Evolutionary conservation across 1,140 invertebrate genomes (phyloP).

Genomic region (Heliothis virescens): DNA sequence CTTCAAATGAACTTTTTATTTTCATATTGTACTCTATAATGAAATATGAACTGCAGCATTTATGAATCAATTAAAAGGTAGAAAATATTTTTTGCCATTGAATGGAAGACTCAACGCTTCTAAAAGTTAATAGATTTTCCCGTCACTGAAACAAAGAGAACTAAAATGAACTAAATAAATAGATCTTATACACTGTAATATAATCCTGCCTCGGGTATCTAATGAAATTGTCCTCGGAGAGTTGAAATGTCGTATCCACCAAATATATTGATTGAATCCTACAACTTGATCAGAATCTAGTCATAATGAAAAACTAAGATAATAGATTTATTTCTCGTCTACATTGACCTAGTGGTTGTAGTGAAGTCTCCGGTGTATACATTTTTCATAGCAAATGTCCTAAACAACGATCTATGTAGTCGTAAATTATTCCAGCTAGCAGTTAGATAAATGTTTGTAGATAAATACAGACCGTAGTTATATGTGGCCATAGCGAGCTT

Average conservation of each 20-base stretch:
- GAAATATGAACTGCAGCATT: too few relatives aligned
- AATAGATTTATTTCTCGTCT: not conserved
- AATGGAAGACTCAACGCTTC: not conserved
- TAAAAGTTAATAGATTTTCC: constrained; percentile 3
- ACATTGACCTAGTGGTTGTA: not conserved
- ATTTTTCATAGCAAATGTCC: constrained; percentile 27
- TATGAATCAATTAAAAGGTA: not conserved
- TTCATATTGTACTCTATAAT: too few relatives aligned
- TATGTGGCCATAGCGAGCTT: constrained; percentile 5
- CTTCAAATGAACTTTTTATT: too few relatives aligned
- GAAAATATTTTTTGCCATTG: not conserved
- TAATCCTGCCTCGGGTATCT: constrained; percentile 26
- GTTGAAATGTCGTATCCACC: constrained; percentile 36
- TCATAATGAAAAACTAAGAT: constrained; percentile 17
- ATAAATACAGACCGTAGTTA: not conserved
- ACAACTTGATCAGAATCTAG: constrained; percentile 11
- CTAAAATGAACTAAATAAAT: constrained; percentile 42
- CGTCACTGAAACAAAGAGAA: constrained; percentile 39
- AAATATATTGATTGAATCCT: constrained; percentile 35
- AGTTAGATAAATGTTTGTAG: constrained; percentile 16
- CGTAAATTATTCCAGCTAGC: constrained; percentile 27
- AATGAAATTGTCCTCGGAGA: constrained; percentile 38
- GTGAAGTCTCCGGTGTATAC: not conserved
- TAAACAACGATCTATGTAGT: not conserved
- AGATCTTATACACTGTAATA: constrained; percentile 43